Conservation (phyloP, 2,797 vertebrate species). For the Onychomys leucogaster region DNA sequence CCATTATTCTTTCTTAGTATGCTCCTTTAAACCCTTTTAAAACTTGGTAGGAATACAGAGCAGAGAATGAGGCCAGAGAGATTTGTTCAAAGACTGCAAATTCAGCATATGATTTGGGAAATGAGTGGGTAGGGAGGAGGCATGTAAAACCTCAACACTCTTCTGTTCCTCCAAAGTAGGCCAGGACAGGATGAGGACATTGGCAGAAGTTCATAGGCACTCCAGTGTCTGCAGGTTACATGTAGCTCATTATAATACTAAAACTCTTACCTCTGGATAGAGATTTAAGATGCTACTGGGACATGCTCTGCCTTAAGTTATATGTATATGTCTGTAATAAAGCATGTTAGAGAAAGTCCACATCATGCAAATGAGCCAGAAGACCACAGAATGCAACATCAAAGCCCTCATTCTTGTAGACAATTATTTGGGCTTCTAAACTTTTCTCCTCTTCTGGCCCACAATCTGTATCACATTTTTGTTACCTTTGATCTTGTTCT, state of each 20-base stretch:
- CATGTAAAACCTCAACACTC: background rate
- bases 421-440: background rate
- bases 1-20: background rate
- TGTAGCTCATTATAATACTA: background rate
- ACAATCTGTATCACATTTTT: background rate
- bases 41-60: background rate
- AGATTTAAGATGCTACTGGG: background rate
- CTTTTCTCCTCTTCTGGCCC: too few relatives aligned
- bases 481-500: background rate
- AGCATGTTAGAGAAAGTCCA: background rate
- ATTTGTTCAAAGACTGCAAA: background rate
- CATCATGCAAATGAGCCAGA: background rate
- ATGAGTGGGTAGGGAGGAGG: background rate
- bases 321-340: background rate
- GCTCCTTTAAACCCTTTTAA: background rate
- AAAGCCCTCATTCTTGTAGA: background rate
- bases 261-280: background rate
- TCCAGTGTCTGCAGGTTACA: background rate
- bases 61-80: background rate
- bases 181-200: background rate
- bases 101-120: background rate
- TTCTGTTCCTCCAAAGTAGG: background rate
- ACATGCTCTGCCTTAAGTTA: background rate
- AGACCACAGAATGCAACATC: background rate
- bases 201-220: background rate